These are phyloP conservation scores for Acanthurus leucopareius DNA, from an alignment of 2,797 vertebrate species.

Conservation along the genomic window DNA sequence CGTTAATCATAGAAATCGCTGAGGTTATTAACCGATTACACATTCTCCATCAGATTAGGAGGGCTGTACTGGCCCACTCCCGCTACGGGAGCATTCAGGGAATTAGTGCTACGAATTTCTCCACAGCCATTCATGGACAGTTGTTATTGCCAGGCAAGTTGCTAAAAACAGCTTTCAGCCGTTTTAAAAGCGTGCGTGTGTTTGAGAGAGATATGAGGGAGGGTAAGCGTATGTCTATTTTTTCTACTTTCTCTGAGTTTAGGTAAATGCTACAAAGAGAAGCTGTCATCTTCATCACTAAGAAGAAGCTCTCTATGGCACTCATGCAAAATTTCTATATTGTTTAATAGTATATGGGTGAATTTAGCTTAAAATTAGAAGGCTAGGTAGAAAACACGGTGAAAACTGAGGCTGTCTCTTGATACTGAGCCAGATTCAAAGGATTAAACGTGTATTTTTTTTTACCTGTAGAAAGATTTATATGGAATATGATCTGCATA, in stretches of 20 bases:
- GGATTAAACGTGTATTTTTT: not conserved
- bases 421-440: slow-evolving; percentile 10
- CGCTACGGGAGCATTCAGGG: slow-evolving; percentile 24
- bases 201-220: slow-evolving; percentile 59
- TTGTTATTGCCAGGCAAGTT: slow-evolving; percentile 66
- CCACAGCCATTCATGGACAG: slow-evolving; percentile 46
- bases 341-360: slow-evolving; percentile 3
- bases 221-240: slow-evolving; percentile 43
- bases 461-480: slow-evolving; percentile 10
- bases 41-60: slow-evolving; percentile 89
- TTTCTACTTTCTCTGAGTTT: slow-evolving; percentile 42
- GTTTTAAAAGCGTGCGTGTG: slow-evolving; percentile 52
- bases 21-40: slow-evolving; percentile 87
- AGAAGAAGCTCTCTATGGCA: slow-evolving; percentile 20
- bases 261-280: slow-evolving; percentile 41
- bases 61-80: slow-evolving; percentile 62
- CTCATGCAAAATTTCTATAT: slow-evolving; percentile 9
- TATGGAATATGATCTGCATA: slow-evolving; percentile 8
- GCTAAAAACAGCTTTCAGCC: slow-evolving; percentile 70
- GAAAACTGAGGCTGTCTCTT: slow-evolving; percentile 7
- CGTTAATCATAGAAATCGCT: slow-evolving; percentile 81
- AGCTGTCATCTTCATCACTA: slow-evolving; percentile 29
- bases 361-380: slow-evolving; percentile 31
- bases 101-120: slow-evolving; percentile 66
- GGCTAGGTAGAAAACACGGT: slow-evolving; percentile 10